These are phyloP conservation scores for Coranthus polyacanthus DNA, from an alignment of 2,797 vertebrate species.

Conservation along the genomic window DNA sequence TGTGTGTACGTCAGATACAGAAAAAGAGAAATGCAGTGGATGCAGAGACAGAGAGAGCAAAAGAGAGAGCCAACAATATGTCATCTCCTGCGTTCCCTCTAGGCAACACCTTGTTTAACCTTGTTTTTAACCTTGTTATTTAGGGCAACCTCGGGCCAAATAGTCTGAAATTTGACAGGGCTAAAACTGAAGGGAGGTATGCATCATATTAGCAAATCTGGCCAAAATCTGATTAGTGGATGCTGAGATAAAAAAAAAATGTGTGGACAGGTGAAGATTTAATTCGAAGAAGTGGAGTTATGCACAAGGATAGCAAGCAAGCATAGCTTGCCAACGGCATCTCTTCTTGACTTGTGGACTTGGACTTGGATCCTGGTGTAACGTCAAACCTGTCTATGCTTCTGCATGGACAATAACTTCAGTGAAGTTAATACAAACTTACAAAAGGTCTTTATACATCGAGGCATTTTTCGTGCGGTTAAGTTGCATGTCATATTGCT, in stretches of 20 bases:
- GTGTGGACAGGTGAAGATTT: neutral
- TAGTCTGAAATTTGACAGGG: neutral
- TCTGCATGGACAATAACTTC: no score
- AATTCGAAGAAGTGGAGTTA: no score
- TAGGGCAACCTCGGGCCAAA: neutral
- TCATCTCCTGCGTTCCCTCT: neutral
- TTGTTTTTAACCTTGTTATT: conserved; percentile 1
- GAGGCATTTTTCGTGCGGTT: no score
- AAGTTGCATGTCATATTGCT: no score
- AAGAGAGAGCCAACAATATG: conserved; percentile 2
- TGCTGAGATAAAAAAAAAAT: no score
- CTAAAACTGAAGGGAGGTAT: neutral
- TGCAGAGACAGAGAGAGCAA: neutral
- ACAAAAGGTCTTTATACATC: no score
- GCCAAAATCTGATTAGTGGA: neutral
- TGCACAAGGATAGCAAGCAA: no score
- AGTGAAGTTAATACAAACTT: no score
- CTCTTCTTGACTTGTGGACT: no score
- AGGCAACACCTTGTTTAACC: conserved; percentile 13
- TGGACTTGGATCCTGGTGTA: no score
- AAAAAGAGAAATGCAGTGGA: conserved; percentile 1
- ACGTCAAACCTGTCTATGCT: no score
- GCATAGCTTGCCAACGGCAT: no score
- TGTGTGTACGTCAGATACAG: conserved; percentile 10
- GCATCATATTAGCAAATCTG: neutral